phyloP scores from a whole-genome alignment of 2,888 invertebrate genomes.

The Chironomus tentans region DNA sequence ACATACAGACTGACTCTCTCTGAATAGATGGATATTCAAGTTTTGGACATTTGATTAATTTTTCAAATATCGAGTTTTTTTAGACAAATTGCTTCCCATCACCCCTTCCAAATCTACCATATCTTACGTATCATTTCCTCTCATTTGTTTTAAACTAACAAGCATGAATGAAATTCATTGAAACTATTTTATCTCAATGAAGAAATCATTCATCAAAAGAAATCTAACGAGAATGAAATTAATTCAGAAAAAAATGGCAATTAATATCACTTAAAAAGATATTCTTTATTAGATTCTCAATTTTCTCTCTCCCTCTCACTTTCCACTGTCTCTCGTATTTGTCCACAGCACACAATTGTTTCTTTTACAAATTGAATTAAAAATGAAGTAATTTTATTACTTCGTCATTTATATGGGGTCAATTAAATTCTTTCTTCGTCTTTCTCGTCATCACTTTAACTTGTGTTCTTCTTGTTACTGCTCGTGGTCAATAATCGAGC shows the following conservation, averaged over 20 bases:
- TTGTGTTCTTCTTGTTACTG: not conserved
- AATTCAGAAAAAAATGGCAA: not conserved
- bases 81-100: not conserved
- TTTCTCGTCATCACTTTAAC: not conserved
- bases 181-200: not conserved
- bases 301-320: too few species aligned
- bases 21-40: too few species aligned
- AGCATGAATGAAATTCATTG: not conserved
- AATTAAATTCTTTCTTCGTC: not conserved
- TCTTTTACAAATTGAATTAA: slow-evolving; percentile 24
- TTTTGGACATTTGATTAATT: not conserved
- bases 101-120: too few species aligned
- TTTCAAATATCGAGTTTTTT: not conserved
- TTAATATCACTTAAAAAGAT: slow-evolving; percentile 6
- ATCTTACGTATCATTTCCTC: too few species aligned
- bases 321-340: not conserved
- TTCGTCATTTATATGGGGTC: slow-evolving; percentile 1
- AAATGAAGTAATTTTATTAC: slow-evolving; percentile 16
- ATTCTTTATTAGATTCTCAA: not conserved
- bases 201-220: not conserved
- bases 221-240: slow-evolving; percentile 1
- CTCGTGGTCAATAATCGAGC: not conserved
- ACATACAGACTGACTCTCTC: not conserved
- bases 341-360: not conserved
- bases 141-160: too few species aligned